These are phyloP conservation scores for Podotricha telesiphe DNA, from an alignment of 2,888 invertebrate genomes.

Conservation along the genomic window DNA sequence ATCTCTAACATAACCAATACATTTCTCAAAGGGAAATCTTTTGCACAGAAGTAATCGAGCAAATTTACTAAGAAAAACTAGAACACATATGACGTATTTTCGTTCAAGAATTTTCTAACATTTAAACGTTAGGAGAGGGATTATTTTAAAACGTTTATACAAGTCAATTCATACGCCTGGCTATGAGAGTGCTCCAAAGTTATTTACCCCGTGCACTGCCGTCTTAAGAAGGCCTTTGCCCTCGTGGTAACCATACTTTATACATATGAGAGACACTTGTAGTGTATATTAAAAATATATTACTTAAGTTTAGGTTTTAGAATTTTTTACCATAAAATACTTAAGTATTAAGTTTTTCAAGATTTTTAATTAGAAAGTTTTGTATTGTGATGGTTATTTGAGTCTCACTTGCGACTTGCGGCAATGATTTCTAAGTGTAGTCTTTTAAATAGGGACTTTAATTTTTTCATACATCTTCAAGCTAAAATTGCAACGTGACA, in stretches of 20 bases:
- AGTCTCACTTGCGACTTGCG: too few relatives aligned
- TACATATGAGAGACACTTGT: slow-evolving; percentile 7
- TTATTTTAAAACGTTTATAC: slow-evolving; percentile 26
- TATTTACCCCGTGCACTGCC: slow-evolving; percentile 29
- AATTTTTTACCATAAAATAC: not conserved
- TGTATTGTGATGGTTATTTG: too few relatives aligned
- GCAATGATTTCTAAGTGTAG: too few relatives aligned
- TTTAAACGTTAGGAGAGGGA: slow-evolving; percentile 11
- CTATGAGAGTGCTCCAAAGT: slow-evolving; percentile 15
- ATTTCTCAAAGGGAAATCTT: slow-evolving; percentile 7
- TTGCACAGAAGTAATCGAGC: not conserved
- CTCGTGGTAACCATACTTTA: slow-evolving; percentile 15
- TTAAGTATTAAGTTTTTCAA: too few relatives aligned
- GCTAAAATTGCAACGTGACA: too few relatives aligned
- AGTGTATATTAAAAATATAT: not conserved
- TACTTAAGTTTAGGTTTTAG: not conserved
- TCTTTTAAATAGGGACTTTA: too few relatives aligned
- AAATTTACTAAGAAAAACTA: slow-evolving; percentile 1
- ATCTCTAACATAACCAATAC: not conserved
- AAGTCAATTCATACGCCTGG: slow-evolving; percentile 30
- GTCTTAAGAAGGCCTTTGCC: slow-evolving; percentile 34
- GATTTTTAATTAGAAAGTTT: too few relatives aligned
- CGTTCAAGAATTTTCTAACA: slow-evolving; percentile 7
- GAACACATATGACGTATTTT: not conserved
- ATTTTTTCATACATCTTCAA: too few relatives aligned